Evolutionary conservation across 2,888 invertebrate species (phyloP), one percentile per base, ranked within the genome.

Genomic region (Empis stercorea): DNA sequence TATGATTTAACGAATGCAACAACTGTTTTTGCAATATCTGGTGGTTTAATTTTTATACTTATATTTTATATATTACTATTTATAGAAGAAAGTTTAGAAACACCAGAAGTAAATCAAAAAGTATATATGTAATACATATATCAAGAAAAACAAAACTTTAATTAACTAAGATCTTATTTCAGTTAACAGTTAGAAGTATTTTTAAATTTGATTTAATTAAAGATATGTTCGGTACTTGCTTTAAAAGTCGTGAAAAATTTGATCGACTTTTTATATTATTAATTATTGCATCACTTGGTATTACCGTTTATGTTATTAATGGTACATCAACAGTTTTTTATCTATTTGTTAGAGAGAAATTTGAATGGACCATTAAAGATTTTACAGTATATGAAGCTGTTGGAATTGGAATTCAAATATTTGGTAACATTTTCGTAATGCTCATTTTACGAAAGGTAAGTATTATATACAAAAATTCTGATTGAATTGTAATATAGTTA

Each of bases 351-450:
- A 73, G 80, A 50, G 71, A 75, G 34, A 76, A 78, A 57, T 75
- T 86, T 38, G 70, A 76, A 16, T 86, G 84, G 85, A 71, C 76
- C 14, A 67, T 82, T 32, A 65, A 73, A 45, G 71, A 78, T 27
- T 83, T 72, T 55, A 81, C 80, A 1, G 64, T 71, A 32, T 84
- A 71, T 59, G 72, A 73, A n/a, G 76, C 77, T 2, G 59, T 71
- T 0, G 68, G 65, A 44, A 73, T 76, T 4, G 53, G 75, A 0
- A 62, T 78, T 27, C 65, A 72, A 1, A 75, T 79, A 51, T 36
- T 74, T 13, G 82, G 81, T 0, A 72, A 76, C 1, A 62, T 79
- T 48, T 37, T 76, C 11, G 79, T 79, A 9, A 71, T 80, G 1
- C 71, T 70, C 52, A 27, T 80, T 14, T 58, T 81, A 3, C 73